These are phyloP conservation scores for Odontomachus brunneus DNA, from an alignment of 1,140 invertebrate genomes.

Conservation along the genomic window DNA sequence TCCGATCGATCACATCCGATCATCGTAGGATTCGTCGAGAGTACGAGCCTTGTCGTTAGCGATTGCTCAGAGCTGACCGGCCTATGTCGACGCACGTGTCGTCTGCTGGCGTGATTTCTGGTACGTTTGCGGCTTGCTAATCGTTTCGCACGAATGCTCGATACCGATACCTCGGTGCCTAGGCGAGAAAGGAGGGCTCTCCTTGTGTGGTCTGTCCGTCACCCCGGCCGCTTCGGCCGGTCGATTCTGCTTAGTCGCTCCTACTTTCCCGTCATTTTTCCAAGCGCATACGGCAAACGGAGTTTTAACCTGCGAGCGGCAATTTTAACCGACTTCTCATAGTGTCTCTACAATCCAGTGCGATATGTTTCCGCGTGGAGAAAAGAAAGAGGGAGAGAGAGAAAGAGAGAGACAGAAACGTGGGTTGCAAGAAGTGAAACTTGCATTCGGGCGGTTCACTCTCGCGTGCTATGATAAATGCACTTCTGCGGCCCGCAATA, in stretches of 20 bases:
- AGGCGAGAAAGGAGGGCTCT: constrained; percentile 25
- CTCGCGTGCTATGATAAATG: not conserved
- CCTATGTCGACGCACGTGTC: constrained; percentile 64
- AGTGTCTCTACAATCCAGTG: too few species aligned
- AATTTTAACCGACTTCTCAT: too few species aligned
- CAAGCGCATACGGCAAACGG: not conserved
- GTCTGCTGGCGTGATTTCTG: constrained; percentile 66
- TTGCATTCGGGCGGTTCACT: not conserved
- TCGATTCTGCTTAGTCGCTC: constrained; percentile 22
- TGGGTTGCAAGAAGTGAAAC: not conserved
- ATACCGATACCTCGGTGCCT: constrained; percentile 75
- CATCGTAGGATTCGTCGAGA: constrained; percentile 33
- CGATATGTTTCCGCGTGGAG: too few species aligned
- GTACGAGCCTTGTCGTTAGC: constrained; percentile 43
- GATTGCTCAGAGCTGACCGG: constrained; percentile 71
- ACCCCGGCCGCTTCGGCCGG: not conserved
- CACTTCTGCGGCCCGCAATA: not conserved
- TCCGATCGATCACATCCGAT: constrained; percentile 40
- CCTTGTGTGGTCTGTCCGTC: constrained; percentile 48
- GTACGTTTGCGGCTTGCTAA: constrained; percentile 79
- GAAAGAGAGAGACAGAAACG: not conserved
- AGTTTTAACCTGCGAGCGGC: too few species aligned
- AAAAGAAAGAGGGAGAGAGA: too few species aligned
- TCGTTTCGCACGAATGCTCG: constrained; percentile 80
- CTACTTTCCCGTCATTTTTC: constrained; percentile 14